A percentile compares a stretch with the other conserved stretches of the same genome.
Conservation (phyloP, 2,888 invertebrate genomes). For the Lasius fuliginosus region DNA sequence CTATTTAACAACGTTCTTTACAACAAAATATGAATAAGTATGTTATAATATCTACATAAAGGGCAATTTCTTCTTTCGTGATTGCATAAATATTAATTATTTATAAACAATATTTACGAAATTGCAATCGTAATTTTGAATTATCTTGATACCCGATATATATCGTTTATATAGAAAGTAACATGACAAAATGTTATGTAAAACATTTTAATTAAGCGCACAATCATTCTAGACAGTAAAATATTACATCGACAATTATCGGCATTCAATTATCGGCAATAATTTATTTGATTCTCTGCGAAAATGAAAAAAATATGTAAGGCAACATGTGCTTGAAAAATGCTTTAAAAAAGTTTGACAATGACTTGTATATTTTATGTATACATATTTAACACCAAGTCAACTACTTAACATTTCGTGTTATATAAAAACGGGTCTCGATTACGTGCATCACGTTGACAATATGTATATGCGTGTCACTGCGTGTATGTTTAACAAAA, state of each 20-base stretch:
- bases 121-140: not conserved
- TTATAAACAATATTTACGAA: not conserved
- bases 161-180: not conserved
- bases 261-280: not conserved
- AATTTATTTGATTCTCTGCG: not conserved
- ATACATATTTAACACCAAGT: not conserved
- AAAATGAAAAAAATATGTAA: not conserved
- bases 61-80: not conserved
- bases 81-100: not conserved
- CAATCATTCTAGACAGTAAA: not conserved
- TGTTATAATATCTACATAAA: not conserved
- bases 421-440: no score
- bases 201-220: not conserved
- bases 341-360: not conserved
- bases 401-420: not conserved
- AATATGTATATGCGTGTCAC: constrained; percentile 5
- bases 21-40: not conserved
- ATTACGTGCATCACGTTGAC: not conserved
- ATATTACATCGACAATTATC: not conserved
- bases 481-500: not conserved
- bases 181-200: not conserved
- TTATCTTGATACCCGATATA: not conserved
- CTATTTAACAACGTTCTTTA: not conserved
- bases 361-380: not conserved
- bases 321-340: not conserved